Evolutionary conservation across 1,140 invertebrate species (phyloP).

Genomic region (Mya arenaria): DNA sequence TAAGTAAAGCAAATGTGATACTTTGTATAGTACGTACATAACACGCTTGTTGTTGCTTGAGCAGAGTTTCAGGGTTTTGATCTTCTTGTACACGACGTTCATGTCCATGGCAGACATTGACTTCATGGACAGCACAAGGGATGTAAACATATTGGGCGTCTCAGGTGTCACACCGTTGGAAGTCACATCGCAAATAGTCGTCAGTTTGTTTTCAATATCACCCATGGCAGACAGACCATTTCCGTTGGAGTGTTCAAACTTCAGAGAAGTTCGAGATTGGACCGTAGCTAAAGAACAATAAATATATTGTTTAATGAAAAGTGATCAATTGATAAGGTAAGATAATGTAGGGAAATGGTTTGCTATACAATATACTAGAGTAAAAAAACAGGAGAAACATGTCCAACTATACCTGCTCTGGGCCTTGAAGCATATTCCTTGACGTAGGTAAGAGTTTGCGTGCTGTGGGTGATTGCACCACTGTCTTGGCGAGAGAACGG

Average conservation of each 20-base stretch:
- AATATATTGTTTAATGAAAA: no score
- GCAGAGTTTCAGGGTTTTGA: constrained; percentile 63
- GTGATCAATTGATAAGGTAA: no score
- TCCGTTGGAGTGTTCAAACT: constrained; percentile 66
- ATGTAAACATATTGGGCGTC: constrained; percentile 79
- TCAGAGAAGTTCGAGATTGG: constrained; percentile 20
- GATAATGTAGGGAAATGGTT: no score
- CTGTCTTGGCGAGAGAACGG: constrained; percentile 90
- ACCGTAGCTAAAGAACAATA: constrained; percentile 18
- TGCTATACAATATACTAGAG: background rate
- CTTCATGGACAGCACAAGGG: constrained; percentile 70
- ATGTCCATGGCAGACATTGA: constrained; percentile 60
- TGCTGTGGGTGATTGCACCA: constrained; percentile 86
- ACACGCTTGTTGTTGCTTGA: constrained; percentile 60
- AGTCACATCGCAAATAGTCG: constrained; percentile 59
- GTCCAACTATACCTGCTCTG: background rate
- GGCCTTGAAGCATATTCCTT: constrained; percentile 41
- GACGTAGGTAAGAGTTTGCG: constrained; percentile 84
- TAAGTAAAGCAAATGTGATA: no score
- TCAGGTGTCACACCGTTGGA: constrained; percentile 65
- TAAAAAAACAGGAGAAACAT: background rate
- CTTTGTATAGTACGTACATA: constrained; percentile 65
- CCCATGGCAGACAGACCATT: constrained; percentile 22
- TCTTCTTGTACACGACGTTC: constrained; percentile 52
- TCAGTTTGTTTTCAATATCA: constrained; percentile 64